Percentiles rank a stretch among this genome's conserved stretches.
Evolutionary conservation across 2,113 vertebrate genomes (phyloP).

Genomic region (Fulica atra): DNA sequence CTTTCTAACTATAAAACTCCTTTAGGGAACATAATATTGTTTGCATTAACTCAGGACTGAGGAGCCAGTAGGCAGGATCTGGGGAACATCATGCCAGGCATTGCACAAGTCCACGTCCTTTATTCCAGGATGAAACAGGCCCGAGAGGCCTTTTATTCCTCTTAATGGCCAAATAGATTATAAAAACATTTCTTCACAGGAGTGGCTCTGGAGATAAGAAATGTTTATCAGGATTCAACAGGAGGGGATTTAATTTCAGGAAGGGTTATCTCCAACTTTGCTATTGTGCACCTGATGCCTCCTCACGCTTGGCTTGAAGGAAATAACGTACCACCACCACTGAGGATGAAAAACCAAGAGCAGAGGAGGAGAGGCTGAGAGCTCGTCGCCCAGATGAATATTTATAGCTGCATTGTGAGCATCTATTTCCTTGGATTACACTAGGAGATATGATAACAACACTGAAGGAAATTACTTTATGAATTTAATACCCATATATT

Average conservation of each 20-base stretch:
- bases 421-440: slow-evolving; percentile 33
- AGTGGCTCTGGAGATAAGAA: slow-evolving; percentile 15
- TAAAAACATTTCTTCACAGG: slow-evolving; percentile 19
- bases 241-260: slow-evolving; percentile 33
- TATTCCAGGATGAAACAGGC: background rate
- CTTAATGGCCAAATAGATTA: slow-evolving; percentile 35
- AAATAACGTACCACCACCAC: background rate
- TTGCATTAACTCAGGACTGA: slow-evolving; percentile 27
- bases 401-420: slow-evolving; percentile 3
- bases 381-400: background rate
- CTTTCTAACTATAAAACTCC: slow-evolving; percentile 53
- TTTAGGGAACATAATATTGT: slow-evolving; percentile 32
- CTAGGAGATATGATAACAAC: slow-evolving; percentile 9
- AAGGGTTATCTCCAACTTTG: background rate
- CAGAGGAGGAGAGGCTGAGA: background rate
- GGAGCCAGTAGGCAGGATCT: background rate
- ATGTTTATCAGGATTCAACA: slow-evolving; percentile 6
- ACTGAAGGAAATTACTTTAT: slow-evolving; percentile 44
- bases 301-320: background rate
- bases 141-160: background rate
- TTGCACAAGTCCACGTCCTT: background rate
- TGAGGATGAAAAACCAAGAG: background rate
- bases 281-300: slow-evolving; percentile 11
- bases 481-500: slow-evolving; percentile 15
- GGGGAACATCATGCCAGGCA: background rate